Evolutionary conservation across 1,140 invertebrate genomes (phyloP), one percentile per base, ranked within the genome.

Genomic region (Drosophila watanabei): DNA sequence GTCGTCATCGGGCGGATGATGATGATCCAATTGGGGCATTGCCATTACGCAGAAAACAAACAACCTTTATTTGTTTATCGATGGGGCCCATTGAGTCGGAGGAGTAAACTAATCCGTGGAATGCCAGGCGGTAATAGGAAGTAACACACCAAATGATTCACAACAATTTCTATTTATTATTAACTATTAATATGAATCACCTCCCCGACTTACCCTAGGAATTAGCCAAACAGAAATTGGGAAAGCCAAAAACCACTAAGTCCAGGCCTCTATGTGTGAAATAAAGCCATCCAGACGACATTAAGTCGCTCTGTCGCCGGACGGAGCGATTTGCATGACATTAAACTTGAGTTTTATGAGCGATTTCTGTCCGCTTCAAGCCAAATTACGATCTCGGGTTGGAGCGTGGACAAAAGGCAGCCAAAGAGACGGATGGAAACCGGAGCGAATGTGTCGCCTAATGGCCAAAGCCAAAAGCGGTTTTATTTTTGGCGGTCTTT

Each of bases 251-350:
- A 20, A 72, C 65, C n/a, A n/a, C n/a, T n/a, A 49, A 73, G 35
- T 60, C 58, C 49, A 33, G 65, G 20, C 49, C 37, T 14, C 43
- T 52, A 66, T 60, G 56, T 72, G 54, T 83, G 62, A 70, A 79
- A 89, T 89, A 85, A 89, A 89, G 82, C 86, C 68, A 89, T 90
- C 75, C 75, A 90, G 86, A 71, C 82, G 85, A 62, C 71, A 82
- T 70, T 89, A 89, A 90, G 83, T 73, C 86, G 73, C 48, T 71
- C 54, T 82, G 86, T 86, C 86, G 86, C 86, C 86, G 46, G 39
- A 60, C 70, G 56, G 41, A 57, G 70, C 70, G 71, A 82, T 89
- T 89, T 90, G 82, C 75, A 68, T 89, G 82, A 75, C 79, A 85
- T 90, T 90, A 90, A 88, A 86, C 79, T 80, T 61, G 54, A 75